Evolutionary conservation across 2,888 invertebrate genomes (phyloP), one percentile per base, ranked within the genome.

Genomic region (Harmothoe impar): DNA sequence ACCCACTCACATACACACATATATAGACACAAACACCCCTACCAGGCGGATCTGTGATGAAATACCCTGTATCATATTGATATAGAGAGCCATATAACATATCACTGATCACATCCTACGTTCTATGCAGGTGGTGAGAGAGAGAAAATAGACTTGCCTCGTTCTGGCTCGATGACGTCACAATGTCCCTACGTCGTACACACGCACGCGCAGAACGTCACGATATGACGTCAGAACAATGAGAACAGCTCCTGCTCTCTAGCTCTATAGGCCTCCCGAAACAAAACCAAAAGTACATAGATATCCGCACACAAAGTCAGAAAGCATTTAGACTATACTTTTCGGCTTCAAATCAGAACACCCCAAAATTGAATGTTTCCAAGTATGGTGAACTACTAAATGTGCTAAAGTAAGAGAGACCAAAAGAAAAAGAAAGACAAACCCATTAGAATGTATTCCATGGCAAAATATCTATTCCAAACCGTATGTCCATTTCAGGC

Each of bases 401-500:
- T 25, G 12, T 25, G 29, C 68, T 25, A 68, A 68, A 78, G 78
- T 78, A 29, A 20, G 3, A 68, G 15, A 25, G 25, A 68, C 23
- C 84, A 84, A 84, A 84, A 20, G 0, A 84, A 78, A 84, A 84
- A 78, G 35, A 78, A 7, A 68, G n/a, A n/a, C 72, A 78, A 29
- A 78, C 3, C n/a, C n/a, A 68, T n/a, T 20, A 84, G 51, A 84
- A 51, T 35, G 43, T 84, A 43, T 84, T n/a, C 62, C 62, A 62
- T 84, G 84, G 84, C 84, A 84, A 84, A 31, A 84, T 35, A 84
- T 84, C 84, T 84, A 84, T 84, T 84, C 84, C 84, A 84, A 84
- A 84, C 84, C 84, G 25, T 84, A 84, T 84, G 84, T 84, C 84
- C 84, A 84, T 84, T 84, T 84, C 84, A 84, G 84, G 84, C 84